Conservation (phyloP, 1,140 invertebrate genomes). For the Colletes gigas region DNA sequence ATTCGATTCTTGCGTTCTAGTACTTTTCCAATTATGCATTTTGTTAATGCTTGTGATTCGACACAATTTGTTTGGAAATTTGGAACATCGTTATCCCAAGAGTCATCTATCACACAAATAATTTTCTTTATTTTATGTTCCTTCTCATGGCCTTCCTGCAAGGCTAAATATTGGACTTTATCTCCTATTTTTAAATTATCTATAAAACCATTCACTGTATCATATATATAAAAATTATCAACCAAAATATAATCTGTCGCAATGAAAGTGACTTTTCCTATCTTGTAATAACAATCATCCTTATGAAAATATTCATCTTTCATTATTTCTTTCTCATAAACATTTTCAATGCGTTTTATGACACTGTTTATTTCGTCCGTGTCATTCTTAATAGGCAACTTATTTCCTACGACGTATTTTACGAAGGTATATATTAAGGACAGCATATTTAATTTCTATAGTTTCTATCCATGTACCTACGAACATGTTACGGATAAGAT, state of each 20-base stretch:
- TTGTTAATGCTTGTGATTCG: constrained; percentile 73
- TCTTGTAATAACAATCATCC: constrained; percentile 69
- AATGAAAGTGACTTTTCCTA: constrained; percentile 68
- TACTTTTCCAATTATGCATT: constrained; percentile 82
- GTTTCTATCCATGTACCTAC: constrained; percentile 60
- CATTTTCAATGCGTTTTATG: constrained; percentile 53
- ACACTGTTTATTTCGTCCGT: constrained; percentile 53
- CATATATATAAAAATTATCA: constrained; percentile 70
- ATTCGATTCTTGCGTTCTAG: constrained; percentile 77
- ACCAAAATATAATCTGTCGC: constrained; percentile 64
- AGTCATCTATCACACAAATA: constrained; percentile 55
- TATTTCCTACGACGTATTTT: constrained; percentile 43
- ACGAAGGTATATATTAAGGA: constrained; percentile 57
- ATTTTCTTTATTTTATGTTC: constrained; percentile 72
- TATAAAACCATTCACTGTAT: constrained; percentile 45
- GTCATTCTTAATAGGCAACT: neutral
- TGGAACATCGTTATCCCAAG: constrained; percentile 59
- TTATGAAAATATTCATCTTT: constrained; percentile 6
- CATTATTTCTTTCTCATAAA: neutral
- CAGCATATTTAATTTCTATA: constrained; percentile 66
- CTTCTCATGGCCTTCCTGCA: constrained; percentile 54
- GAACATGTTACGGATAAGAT: constrained; percentile 1
- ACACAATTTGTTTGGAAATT: neutral
- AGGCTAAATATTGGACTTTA: constrained; percentile 71
- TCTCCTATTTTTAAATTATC: constrained; percentile 64